Evolutionary conservation across 2,113 vertebrate genomes (phyloP), one percentile per base, ranked within the genome.

Genomic region (Dascyllus trimaculatus): DNA sequence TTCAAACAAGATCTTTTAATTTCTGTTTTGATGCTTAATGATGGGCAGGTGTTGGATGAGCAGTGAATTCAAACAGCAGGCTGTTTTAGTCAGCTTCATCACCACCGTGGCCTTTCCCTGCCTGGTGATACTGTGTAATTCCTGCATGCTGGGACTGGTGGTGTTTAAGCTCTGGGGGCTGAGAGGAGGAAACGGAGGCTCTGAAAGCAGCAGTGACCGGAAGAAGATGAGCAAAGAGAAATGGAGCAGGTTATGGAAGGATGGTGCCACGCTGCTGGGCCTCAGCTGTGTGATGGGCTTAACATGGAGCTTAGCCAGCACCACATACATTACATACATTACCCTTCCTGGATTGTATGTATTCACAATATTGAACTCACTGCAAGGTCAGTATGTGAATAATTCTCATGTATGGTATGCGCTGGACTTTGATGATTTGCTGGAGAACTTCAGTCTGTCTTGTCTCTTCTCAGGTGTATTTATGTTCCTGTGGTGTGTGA

Each of bases 281-380:
- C 94, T 99, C 81, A 96, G 96, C 90, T 94, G 94, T 71, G 91
- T 97, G 51, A 90, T 99, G 24, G 97, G 98, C 4, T 89, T 98
- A 4, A 94, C 98, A 0, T 99, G 97, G 96, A 95, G 91, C 0
- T 64, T 98, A 53, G 82, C 93, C 17, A 95, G 93, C 91, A 92
- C 88, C 88, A 97, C 96, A 43, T 82, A 95, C 46, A 82, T 96
- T 73, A 97, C 96, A 43, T 82, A 95, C 43, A 82, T 96, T 75
- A 91, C 88, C 38, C 87, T 96, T 0, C 10, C 92, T 0, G 68
- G 95, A 0, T 89, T 97, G 63, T 99, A 99, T 38, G 19, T 95
- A 53, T 99, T 98, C 93, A 98, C 95, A 73, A 94, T 95, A 71
- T 72, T 97, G 57, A 99, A 97, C 86, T 95, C 95, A 54, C 90